These are phyloP conservation scores for Lytechinus pictus DNA, from an alignment of 35 echinoderm and acorn worm genomes.

Conservation along the genomic window DNA sequence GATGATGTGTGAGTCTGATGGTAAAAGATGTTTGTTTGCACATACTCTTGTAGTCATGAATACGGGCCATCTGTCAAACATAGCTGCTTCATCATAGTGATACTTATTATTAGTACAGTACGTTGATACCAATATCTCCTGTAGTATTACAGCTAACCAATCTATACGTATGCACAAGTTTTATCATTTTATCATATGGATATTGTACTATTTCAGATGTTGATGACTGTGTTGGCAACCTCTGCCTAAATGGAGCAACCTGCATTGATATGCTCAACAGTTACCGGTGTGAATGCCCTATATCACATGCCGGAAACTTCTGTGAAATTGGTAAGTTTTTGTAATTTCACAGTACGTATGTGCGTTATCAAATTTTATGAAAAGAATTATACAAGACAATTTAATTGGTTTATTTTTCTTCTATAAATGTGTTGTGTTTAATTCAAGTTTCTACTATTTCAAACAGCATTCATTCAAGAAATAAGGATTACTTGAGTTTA, in stretches of 20 bases:
- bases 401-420: not conserved
- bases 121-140: no score
- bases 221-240: slow-evolving; percentile 39
- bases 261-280: slow-evolving; percentile 54
- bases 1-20: no score
- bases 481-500: not conserved
- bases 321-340: slow-evolving; percentile 64
- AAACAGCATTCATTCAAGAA: not conserved
- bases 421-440: not conserved
- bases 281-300: slow-evolving; percentile 53
- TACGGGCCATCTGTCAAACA: no score
- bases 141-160: no score
- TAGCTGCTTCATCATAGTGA: no score
- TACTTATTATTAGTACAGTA: no score
- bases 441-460: not conserved
- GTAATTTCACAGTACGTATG: no score
- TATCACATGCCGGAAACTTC: slow-evolving; percentile 54
- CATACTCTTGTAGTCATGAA: no score
- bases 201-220: slow-evolving; percentile 30
- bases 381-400: not conserved
- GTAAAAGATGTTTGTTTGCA: no score
- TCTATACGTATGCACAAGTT: not conserved
- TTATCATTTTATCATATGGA: not conserved
- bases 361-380: not conserved
- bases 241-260: slow-evolving; percentile 39